Evolutionary conservation across 2,113 vertebrate species (phyloP).

Genomic region (Poecile atricapillus): DNA sequence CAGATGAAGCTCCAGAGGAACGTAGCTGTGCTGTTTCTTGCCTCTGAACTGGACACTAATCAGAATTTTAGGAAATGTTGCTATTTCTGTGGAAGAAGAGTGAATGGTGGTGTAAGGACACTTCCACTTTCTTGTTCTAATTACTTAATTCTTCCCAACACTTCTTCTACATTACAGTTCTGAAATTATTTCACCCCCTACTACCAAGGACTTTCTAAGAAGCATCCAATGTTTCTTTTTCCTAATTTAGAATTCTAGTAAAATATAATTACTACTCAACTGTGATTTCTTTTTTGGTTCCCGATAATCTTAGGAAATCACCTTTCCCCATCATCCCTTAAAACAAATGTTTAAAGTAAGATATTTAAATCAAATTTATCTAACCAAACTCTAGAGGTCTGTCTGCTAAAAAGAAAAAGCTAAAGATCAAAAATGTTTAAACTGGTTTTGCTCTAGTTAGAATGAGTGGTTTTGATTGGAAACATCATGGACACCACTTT

Average conservation of each 20-base stretch:
- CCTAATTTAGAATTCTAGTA: not conserved
- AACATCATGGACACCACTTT: not conserved
- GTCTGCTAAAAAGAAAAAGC: not conserved
- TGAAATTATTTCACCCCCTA: not conserved
- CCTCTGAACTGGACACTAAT: not conserved
- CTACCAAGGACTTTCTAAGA: not conserved
- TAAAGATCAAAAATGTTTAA: not conserved
- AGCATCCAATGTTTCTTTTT: not conserved
- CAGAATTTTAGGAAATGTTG: not conserved
- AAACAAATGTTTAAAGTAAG: not conserved
- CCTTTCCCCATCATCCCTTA: not conserved
- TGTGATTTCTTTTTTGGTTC: not conserved
- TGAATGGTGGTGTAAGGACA: not conserved
- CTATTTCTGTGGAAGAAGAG: not conserved
- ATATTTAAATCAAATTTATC: not conserved
- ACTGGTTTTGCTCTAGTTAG: not conserved
- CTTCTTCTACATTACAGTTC: not conserved
- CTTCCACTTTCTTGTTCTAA: conserved; percentile 5
- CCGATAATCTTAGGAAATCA: not conserved
- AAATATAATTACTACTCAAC: not conserved
- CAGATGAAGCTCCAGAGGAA: not conserved
- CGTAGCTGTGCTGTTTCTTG: not conserved
- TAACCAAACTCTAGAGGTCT: not conserved
- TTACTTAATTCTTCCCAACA: not conserved
- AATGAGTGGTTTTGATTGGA: not conserved